Evolutionary conservation across 2,888 invertebrate species (phyloP).

Genomic region (Patella pellucida): DNA sequence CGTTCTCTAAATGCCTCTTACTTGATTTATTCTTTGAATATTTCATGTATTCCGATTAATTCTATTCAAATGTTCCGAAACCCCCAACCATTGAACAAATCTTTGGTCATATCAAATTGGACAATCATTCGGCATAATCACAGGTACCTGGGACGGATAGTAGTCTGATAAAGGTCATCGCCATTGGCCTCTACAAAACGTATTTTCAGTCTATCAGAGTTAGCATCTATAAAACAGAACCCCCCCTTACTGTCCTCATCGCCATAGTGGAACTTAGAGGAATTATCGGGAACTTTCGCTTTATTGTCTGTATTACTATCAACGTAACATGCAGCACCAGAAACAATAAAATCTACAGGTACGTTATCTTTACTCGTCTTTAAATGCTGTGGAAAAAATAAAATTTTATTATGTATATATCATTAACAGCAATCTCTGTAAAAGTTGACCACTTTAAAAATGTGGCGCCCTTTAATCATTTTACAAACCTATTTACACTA

Average conservation of each 20-base stretch:
- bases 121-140: too few species aligned
- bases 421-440: neutral
- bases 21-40: too few species aligned
- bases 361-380: conserved; percentile 39
- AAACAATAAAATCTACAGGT: conserved; percentile 68
- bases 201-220: conserved; percentile 46
- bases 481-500: too few species aligned
- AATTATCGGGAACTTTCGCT: conserved; percentile 52
- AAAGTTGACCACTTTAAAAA: too few species aligned
- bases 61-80: too few species aligned
- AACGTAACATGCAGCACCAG: conserved; percentile 70
- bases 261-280: conserved; percentile 65
- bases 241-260: conserved; percentile 62
- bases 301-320: conserved; percentile 62
- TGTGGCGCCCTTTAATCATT: too few species aligned
- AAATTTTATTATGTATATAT: neutral
- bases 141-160: conserved; percentile 42
- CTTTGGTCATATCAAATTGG: too few species aligned
- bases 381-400: conserved; percentile 48
- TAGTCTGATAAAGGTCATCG: conserved; percentile 44
- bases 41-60: too few species aligned
- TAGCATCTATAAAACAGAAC: conserved; percentile 57
- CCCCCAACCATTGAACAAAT: too few species aligned
- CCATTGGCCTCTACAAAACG: conserved; percentile 50
- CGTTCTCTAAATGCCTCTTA: too few species aligned